A percentile compares a stretch with the other conserved stretches of the same genome.
Conservation (phyloP, 2,888 invertebrate genomes). For the Phytoseiulus persimilis region DNA sequence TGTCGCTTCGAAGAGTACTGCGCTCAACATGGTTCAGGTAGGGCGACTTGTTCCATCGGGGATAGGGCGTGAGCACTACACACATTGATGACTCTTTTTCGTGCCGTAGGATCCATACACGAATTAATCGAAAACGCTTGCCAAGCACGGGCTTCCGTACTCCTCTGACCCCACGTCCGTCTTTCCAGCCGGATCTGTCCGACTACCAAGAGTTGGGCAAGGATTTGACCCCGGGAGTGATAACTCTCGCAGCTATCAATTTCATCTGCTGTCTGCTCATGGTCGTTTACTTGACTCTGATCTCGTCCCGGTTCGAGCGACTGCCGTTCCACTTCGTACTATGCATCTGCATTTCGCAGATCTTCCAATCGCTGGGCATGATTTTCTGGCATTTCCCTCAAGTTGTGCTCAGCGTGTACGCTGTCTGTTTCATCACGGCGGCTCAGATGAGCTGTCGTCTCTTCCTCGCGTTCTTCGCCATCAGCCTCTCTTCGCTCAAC, state of each 20-base stretch:
- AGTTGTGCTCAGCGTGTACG: constrained; percentile 6
- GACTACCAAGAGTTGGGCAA: not conserved
- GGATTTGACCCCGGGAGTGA: not conserved
- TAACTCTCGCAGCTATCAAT: not conserved
- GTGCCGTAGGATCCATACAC: too few relatives aligned
- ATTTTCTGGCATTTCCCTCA: constrained; percentile 36
- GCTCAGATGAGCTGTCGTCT: constrained; percentile 20
- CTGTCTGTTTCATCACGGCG: constrained; percentile 21
- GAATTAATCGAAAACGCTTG: too few relatives aligned
- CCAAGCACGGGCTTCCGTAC: too few relatives aligned
- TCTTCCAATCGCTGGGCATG: constrained; percentile 33
- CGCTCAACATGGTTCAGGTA: constrained; percentile 15
- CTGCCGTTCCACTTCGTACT: constrained; percentile 27
- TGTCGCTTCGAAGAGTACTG: constrained; percentile 8
- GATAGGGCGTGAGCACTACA: too few relatives aligned
- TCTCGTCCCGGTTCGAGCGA: constrained; percentile 6
- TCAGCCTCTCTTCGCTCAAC: constrained; percentile 21
- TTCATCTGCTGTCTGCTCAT: constrained; percentile 7
- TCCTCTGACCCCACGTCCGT: not conserved
- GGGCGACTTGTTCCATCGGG: too few relatives aligned
- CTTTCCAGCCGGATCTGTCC: constrained; percentile 19
- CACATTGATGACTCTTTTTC: too few relatives aligned
- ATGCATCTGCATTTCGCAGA: constrained; percentile 20
- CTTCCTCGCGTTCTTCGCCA: constrained; percentile 20
- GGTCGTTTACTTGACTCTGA: not conserved